These are phyloP conservation scores for Dinomys branickii DNA, from an alignment of 2,113 vertebrate species.

Conservation along the genomic window DNA sequence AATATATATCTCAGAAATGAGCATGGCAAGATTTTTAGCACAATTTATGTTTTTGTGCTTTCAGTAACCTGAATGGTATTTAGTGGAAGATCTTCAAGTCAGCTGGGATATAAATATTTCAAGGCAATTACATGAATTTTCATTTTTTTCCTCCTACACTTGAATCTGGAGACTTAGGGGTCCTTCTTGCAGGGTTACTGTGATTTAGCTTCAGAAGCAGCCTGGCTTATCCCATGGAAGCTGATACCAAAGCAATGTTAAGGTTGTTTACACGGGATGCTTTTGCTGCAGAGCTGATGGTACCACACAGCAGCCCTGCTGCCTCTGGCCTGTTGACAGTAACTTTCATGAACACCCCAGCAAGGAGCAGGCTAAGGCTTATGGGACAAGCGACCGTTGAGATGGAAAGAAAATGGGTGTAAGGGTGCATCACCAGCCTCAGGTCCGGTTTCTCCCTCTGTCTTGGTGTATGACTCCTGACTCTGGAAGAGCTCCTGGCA, in stretches of 20 bases:
- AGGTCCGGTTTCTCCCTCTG: neutral
- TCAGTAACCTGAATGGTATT: conserved; percentile 80
- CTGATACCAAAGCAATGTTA: neutral
- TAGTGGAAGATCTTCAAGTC: conserved; percentile 67
- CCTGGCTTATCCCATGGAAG: conserved; percentile 46
- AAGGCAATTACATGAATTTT: conserved; percentile 20
- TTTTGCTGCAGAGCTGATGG: conserved; percentile 83
- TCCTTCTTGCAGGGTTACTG: neutral
- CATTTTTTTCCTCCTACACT: neutral
- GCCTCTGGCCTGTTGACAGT: conserved; percentile 13
- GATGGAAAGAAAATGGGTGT: conserved; percentile 1
- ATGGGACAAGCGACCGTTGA: conserved; percentile 9
- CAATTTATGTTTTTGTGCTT: conserved; percentile 69
- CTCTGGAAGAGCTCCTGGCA: conserved; percentile 49
- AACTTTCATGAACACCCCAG: conserved; percentile 72
- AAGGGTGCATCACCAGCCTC: neutral
- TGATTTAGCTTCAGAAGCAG: neutral
- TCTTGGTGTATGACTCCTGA: conserved; percentile 43
- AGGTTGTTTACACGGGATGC: conserved; percentile 82
- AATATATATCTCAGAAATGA: neutral
- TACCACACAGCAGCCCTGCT: conserved; percentile 67
- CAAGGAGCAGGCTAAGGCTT: neutral
- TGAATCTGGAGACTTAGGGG: neutral
- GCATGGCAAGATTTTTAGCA: conserved; percentile 21
- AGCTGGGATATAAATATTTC: conserved; percentile 57